A percentile compares a stretch with the other conserved stretches of the same genome.
These are phyloP conservation scores for Aphelinus atriplicis DNA, from an alignment of 1,140 invertebrate genomes.

Conservation along the genomic window DNA sequence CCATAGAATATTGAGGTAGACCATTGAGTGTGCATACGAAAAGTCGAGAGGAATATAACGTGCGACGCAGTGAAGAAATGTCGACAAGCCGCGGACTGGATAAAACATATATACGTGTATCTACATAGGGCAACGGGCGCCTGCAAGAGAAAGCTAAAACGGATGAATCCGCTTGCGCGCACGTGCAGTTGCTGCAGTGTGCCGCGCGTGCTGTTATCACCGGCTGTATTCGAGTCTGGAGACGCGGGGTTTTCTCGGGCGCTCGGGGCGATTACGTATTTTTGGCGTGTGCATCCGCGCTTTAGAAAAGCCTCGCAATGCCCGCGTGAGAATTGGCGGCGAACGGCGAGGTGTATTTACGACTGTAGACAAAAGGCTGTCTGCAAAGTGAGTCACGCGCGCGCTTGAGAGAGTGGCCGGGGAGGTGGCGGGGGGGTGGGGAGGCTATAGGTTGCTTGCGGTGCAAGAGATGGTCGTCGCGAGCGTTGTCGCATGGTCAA, in stretches of 20 bases:
- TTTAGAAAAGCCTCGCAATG: not conserved
- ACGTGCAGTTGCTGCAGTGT: not conserved
- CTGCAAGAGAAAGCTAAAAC: not conserved
- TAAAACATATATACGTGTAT: constrained; percentile 8
- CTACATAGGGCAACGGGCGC: not conserved
- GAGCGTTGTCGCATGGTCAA: constrained; percentile 9
- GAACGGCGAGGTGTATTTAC: not conserved
- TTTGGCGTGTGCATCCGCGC: too few relatives aligned
- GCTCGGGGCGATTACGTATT: too few relatives aligned
- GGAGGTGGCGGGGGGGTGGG: too few relatives aligned
- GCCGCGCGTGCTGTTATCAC: too few relatives aligned
- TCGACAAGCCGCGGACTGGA: constrained; percentile 10
- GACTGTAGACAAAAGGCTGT: constrained; percentile 1
- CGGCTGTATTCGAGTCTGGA: too few relatives aligned
- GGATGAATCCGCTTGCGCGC: not conserved
- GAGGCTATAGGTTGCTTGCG: too few relatives aligned
- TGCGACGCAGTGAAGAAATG: constrained; percentile 6
- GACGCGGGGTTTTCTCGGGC: too few relatives aligned
- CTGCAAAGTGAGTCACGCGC: not conserved
- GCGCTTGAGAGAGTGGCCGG: not conserved
- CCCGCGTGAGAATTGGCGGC: not conserved
- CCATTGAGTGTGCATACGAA: not conserved
- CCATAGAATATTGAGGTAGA: too few relatives aligned
- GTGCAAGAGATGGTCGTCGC: too few relatives aligned
- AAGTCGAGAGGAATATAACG: not conserved